Conservation (phyloP, 2,113 vertebrate genomes). For the Orientallactaga bullata region DNA sequence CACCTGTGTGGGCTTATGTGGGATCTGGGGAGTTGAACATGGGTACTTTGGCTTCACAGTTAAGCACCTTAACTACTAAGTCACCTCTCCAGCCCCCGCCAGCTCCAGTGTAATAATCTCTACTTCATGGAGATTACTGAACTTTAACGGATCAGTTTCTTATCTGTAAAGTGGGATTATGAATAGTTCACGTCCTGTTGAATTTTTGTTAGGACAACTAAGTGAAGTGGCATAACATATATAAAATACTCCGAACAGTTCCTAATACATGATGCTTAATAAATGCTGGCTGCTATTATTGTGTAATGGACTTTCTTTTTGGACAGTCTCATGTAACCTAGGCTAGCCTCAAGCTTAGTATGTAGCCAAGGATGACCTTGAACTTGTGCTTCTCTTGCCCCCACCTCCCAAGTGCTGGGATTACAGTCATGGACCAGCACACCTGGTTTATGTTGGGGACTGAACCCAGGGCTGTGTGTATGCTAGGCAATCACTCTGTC, state of each 20-base stretch:
- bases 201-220: background rate
- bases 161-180: slow-evolving; percentile 25
- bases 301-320: background rate
- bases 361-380: background rate
- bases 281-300: background rate
- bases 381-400: background rate
- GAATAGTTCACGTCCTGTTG: background rate
- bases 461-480: background rate
- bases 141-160: background rate
- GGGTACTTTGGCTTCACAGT: no score
- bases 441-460: no score
- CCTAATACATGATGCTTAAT: slow-evolving; percentile 23
- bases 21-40: no score
- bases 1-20: no score
- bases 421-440: background rate
- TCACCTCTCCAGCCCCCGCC: no score
- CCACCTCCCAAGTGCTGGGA: background rate
- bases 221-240: background rate
- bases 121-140: background rate
- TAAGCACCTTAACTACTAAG: no score
- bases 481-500: background rate
- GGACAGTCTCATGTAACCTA: background rate
- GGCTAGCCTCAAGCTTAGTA: background rate
- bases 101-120: background rate
- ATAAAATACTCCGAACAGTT: background rate